Conservation (phyloP, 2,797 vertebrate species). For the Lutjanus campechanus region DNA sequence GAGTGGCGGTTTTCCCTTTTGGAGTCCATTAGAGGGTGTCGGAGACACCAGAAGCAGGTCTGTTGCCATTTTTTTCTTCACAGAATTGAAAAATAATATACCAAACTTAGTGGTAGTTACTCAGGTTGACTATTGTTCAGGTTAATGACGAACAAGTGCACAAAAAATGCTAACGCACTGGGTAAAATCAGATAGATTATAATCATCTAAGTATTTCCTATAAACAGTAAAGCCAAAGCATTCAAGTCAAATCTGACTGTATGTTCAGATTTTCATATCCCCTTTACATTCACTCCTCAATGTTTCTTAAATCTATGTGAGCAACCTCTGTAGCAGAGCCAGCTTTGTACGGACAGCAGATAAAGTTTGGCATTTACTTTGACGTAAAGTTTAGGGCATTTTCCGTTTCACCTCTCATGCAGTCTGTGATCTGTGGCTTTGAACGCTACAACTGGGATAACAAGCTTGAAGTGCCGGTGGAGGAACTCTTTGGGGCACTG, state of each 20-base stretch:
- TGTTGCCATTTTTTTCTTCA: not conserved
- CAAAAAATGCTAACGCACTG: not conserved
- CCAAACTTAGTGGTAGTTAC: not conserved
- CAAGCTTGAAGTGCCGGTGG: conserved; percentile 14
- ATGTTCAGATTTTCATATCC: too few species aligned
- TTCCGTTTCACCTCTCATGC: conserved; percentile 28
- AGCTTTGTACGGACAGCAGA: not conserved
- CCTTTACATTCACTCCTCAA: not conserved
- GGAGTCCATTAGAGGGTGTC: not conserved
- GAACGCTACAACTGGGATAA: conserved; percentile 20
- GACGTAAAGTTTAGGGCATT: conserved; percentile 39
- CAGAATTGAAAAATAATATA: not conserved
- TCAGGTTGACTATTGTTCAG: not conserved
- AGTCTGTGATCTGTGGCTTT: conserved; percentile 24
- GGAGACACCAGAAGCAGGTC: not conserved
- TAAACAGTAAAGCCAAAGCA: not conserved
- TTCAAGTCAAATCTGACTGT: not conserved
- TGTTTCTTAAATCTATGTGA: not conserved
- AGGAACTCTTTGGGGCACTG: conserved; percentile 18
- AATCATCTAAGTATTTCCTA: not conserved
- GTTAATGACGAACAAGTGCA: not conserved
- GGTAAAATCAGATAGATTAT: not conserved
- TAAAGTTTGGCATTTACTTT: conserved; percentile 37
- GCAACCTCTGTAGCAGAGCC: not conserved
- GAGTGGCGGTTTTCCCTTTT: not conserved